phyloP scores from a whole-genome alignment of 2,113 vertebrate species.

The Rostratula benghalensis region DNA sequence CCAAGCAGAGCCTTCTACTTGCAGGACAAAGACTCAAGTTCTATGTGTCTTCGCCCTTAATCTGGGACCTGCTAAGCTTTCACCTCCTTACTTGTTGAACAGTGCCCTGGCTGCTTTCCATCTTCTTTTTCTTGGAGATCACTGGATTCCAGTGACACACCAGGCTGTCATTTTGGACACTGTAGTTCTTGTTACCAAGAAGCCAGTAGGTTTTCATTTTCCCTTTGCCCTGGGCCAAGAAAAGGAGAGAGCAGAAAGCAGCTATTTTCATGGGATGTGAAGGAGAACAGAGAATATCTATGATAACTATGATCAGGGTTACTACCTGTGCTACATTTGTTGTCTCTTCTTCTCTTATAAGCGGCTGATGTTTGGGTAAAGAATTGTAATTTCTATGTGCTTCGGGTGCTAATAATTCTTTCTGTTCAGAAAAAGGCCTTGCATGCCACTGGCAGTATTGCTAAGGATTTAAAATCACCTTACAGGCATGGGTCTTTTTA shows the following conservation, averaged over 20 bases:
- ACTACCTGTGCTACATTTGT: neutral
- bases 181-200: slow-evolving; percentile 88
- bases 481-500: neutral
- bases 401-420: neutral
- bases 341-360: neutral
- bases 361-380: neutral
- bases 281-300: neutral
- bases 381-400: neutral
- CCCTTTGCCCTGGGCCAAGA: slow-evolving; percentile 82
- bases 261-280: neutral
- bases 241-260: neutral
- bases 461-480: neutral
- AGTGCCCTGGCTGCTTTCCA: slow-evolving; percentile 57
- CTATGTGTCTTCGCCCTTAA: neutral
- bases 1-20: neutral
- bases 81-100: slow-evolving; percentile 71
- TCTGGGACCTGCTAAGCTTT: neutral
- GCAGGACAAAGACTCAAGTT: neutral
- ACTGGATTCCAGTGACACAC: slow-evolving; percentile 89
- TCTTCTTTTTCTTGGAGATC: slow-evolving; percentile 76
- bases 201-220: slow-evolving; percentile 92
- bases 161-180: slow-evolving; percentile 89
- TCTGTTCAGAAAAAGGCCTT: neutral
- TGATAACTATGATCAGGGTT: neutral
- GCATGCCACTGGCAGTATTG: neutral